Percentiles rank a stretch among this genome's conserved stretches.
Conservation (phyloP, 2,113 vertebrate genomes). For the Anoura caudifer region DNA sequence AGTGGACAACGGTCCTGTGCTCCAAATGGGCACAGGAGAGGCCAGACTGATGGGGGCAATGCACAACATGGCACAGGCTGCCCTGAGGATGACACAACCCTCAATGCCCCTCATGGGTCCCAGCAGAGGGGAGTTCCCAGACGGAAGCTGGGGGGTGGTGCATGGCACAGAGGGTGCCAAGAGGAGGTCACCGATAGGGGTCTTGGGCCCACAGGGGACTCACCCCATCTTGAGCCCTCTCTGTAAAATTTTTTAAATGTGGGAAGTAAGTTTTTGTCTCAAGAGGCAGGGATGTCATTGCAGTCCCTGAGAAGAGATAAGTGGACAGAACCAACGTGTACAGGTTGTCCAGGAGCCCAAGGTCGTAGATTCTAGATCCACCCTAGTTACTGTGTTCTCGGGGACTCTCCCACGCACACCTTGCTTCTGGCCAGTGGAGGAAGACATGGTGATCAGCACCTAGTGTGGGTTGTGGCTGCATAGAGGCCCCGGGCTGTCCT, state of each 20-base stretch:
- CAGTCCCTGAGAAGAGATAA: neutral
- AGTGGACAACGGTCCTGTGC: fast-evolving
- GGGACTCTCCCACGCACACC: no score
- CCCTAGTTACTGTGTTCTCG: no score
- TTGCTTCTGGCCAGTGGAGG: fast-evolving
- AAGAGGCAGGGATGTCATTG: neutral
- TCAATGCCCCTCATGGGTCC: neutral
- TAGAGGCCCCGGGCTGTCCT: neutral
- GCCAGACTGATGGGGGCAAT: no score
- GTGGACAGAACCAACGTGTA: neutral
- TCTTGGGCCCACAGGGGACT: neutral
- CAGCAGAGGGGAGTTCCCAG: neutral
- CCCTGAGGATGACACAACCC: neutral
- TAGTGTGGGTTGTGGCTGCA: neutral
- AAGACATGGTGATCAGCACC: no score
- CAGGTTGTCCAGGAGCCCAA: neutral
- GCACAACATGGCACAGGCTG: neutral
- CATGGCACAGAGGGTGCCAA: neutral
- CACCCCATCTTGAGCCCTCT: neutral
- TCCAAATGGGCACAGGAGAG: neutral
- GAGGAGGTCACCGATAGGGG: no score
- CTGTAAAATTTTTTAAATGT: neutral
- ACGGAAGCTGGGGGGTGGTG: no score
- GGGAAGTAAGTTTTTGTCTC: no score
- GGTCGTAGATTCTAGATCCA: neutral